A percentile compares a stretch with the other conserved stretches of the same genome.
phyloP scores from a whole-genome alignment of 2,113 vertebrate species.

The Gallinago paraguaiae region DNA sequence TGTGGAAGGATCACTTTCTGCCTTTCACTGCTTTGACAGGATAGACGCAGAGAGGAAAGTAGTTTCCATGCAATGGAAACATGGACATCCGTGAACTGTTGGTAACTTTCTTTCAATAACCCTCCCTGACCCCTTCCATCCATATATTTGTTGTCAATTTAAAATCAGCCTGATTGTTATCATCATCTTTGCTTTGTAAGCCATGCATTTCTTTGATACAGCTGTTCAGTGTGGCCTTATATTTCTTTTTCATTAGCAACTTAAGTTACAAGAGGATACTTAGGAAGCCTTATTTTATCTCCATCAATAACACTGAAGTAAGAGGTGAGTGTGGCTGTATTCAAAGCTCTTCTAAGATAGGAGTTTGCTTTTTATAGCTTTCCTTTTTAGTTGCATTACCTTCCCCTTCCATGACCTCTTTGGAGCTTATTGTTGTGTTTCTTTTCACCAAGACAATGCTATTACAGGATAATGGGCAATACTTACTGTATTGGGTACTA shows the following conservation, averaged over 20 bases:
- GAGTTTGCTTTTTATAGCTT: not conserved
- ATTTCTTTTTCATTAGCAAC: not conserved
- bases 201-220: not conserved
- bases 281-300: not conserved
- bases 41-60: not conserved
- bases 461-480: not conserved
- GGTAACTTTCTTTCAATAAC: not conserved
- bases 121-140: rapidly evolving
- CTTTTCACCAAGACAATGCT: not conserved
- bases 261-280: not conserved
- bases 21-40: not conserved
- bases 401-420: not conserved
- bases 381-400: not conserved
- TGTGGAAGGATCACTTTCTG: not conserved
- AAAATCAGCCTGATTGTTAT: not conserved
- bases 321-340: not conserved
- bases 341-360: not conserved
- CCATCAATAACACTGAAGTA: not conserved
- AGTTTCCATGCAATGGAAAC: not conserved
- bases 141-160: not conserved
- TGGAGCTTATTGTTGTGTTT: not conserved
- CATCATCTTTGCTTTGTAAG: not conserved
- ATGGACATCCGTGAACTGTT: not conserved
- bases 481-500: not conserved
- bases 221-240: not conserved